A percentile compares a stretch with the other conserved stretches of the same genome.
phyloP scores from a whole-genome alignment of 2,797 vertebrate species.

The Chrysocyon brachyurus region DNA sequence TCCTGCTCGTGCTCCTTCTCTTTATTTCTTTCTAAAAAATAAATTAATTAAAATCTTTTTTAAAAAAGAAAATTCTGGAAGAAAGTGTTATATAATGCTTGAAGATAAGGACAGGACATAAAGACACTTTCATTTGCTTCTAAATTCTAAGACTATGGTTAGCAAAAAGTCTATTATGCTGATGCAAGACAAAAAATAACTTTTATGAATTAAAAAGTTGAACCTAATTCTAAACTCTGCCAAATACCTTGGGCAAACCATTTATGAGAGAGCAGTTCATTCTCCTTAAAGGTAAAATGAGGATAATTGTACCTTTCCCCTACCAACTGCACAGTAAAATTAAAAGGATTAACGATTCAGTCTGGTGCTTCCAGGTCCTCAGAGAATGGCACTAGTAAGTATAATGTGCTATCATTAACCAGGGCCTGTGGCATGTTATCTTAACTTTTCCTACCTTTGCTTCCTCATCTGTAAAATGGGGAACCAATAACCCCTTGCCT shows the following conservation, averaged over 20 bases:
- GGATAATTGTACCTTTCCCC: slow-evolving; percentile 57
- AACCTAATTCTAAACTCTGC: slow-evolving; percentile 60
- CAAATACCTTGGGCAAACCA: slow-evolving; percentile 21
- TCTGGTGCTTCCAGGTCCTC: not conserved
- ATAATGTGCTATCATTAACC: not conserved
- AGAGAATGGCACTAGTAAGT: not conserved
- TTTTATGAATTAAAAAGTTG: slow-evolving; percentile 21
- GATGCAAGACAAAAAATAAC: slow-evolving; percentile 31
- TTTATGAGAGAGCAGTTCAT: slow-evolving; percentile 45
- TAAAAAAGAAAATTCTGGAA: not conserved
- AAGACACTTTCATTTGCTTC: not conserved
- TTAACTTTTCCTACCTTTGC: slow-evolving; percentile 52
- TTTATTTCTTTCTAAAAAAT: not conserved
- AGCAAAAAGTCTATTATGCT: not conserved
- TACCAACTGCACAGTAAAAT: slow-evolving; percentile 21
- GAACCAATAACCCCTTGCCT: not conserved
- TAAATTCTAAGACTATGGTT: not conserved
- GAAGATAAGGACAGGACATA: not conserved
- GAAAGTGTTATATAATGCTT: not conserved
- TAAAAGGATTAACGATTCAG: slow-evolving; percentile 32
- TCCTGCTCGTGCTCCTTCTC: not conserved
- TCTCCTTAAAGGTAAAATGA: slow-evolving; percentile 56
- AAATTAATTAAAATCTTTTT: not conserved
- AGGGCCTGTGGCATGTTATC: not conserved
- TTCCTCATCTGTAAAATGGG: slow-evolving; percentile 76